phyloP scores from a whole-genome alignment of 2,113 vertebrate genomes.

The Petroica traversi region DNA sequence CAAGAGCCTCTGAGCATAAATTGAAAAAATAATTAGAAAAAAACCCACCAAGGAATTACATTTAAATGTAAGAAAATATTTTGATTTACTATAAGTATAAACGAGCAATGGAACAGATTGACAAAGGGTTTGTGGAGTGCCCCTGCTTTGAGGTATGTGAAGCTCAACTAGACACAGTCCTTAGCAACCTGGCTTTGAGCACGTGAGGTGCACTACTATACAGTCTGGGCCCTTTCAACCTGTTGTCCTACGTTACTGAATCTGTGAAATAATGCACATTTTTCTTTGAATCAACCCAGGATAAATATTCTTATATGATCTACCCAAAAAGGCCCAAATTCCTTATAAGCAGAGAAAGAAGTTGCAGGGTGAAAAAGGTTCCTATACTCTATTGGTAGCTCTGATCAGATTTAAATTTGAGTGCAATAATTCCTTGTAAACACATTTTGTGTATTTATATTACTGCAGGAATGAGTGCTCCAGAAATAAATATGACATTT shows the following conservation, averaged over 20 bases:
- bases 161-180: not conserved
- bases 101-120: not conserved
- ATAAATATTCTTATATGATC: not conserved
- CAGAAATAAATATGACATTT: not conserved
- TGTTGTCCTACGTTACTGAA: not conserved
- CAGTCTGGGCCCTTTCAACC: not conserved
- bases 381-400: not conserved
- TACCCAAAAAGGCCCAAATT: not conserved
- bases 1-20: not conserved
- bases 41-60: rapidly evolving
- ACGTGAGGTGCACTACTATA: not conserved
- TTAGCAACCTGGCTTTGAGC: not conserved
- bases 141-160: not conserved
- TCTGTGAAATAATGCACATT: not conserved
- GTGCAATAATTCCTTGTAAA: not conserved
- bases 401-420: not conserved
- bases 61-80: not conserved
- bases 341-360: not conserved
- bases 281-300: not conserved
- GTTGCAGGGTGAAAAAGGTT: not conserved
- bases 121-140: not conserved
- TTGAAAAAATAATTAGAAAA: not conserved
- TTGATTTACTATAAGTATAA: rapidly evolving
- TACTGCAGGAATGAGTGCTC: not conserved
- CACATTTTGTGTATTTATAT: not conserved